Conservation (phyloP, 1,140 invertebrate species). For the Hirudo medicinalis region DNA sequence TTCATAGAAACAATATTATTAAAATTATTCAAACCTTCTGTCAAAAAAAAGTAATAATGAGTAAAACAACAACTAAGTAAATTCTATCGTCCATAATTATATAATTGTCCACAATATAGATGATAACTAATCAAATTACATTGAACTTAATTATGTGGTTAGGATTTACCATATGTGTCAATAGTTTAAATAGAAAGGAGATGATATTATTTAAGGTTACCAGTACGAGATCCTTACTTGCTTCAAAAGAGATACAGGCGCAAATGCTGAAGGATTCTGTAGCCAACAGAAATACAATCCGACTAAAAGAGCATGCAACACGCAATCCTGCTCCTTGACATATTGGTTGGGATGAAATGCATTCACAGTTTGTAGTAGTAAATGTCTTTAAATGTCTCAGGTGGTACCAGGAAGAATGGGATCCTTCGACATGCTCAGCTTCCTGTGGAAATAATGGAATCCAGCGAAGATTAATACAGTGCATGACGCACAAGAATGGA, state of each 20-base stretch:
- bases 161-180: too few species aligned
- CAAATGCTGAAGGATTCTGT: conserved; percentile 14
- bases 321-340: not conserved
- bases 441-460: not conserved
- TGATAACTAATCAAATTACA: too few species aligned
- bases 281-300: conserved; percentile 8
- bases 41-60: too few species aligned
- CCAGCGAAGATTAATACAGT: conserved; percentile 9
- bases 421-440: not conserved
- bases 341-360: not conserved
- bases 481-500: conserved; percentile 5
- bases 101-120: too few species aligned
- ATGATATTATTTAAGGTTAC: not conserved
- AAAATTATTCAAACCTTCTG: too few species aligned
- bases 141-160: too few species aligned
- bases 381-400: not conserved
- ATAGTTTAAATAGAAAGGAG: too few species aligned
- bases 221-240: conserved; percentile 6
- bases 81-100: too few species aligned
- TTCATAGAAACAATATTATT: too few species aligned
- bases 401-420: conserved; percentile 9
- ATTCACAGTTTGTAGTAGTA: not conserved
- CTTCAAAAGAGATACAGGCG: not conserved
- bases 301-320: conserved; percentile 15
- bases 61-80: too few species aligned